phyloP scores from a whole-genome alignment of 2,888 invertebrate species.

The Pasiphila rectangulata region DNA sequence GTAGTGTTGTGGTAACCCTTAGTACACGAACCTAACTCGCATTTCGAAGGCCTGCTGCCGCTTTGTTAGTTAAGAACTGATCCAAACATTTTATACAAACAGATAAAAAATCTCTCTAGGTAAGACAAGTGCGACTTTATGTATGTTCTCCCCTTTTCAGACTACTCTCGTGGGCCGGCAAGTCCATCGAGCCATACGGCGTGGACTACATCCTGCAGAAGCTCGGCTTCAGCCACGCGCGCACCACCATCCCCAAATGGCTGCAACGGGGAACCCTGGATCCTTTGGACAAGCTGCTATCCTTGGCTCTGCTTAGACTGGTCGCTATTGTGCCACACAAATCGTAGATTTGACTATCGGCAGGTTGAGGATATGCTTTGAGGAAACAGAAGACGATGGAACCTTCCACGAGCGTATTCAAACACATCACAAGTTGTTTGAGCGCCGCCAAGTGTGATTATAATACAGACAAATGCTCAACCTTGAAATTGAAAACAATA shows the following conservation, averaged over 20 bases:
- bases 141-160: conserved; percentile 48
- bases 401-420: neutral
- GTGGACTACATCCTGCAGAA: conserved; percentile 99
- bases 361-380: neutral
- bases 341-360: conserved; percentile 5
- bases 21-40: too few species aligned
- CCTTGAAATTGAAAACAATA: too few species aligned
- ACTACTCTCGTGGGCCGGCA: conserved; percentile 93
- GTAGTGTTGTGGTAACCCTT: too few species aligned
- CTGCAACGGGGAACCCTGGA: conserved; percentile 99
- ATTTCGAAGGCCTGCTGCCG: too few species aligned
- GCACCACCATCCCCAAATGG: conserved; percentile 99
- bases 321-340: conserved; percentile 82
- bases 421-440: too few species aligned
- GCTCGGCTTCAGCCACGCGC: conserved; percentile 97
- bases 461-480: too few species aligned
- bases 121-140: neutral
- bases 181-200: conserved; percentile 98
- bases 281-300: conserved; percentile 95
- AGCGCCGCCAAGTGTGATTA: too few species aligned
- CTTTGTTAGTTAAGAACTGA: too few species aligned
- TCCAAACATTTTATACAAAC: too few species aligned
- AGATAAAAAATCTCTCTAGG: too few species aligned
- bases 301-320: conserved; percentile 88
- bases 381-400: neutral